Base-by-base conservation (phyloP, 2,113 vertebrate species). In the Microtus richardsoni region DNA sequence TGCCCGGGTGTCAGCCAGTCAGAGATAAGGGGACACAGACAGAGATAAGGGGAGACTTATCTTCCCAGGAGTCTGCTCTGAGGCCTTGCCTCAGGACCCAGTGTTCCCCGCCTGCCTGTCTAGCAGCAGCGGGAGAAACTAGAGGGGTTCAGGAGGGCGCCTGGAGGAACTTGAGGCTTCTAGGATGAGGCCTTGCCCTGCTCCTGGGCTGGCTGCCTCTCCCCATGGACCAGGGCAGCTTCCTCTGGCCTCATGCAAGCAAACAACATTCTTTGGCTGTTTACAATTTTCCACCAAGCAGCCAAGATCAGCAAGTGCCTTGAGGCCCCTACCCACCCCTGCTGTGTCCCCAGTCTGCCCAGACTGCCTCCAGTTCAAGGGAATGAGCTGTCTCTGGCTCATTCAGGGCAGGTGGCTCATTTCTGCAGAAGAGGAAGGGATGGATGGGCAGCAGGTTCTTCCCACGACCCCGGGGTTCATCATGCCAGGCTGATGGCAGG, bases 221-320 rank as follows among this genome's bases (percentile, higher is more conserved):
- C 11, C 30, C 49, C 94, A 92, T 87, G 98, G 98, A 98, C 97
- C 98, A 98, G 98, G 85, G 95, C 96, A 97, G 97, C 97, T 94
- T 95, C 62, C 0, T 52, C 49, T 96, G 54, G 66, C 97, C 97
- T 97, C 77, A 47, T 2, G n/a, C 87, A 91, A 97, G 97, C 98
- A 98, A 98, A 98, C 97, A 98, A 98, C 97, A 98, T 98, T 98
- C 98, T 97, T 98, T n/a, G 3, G 62, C 98, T 98, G 97, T 98
- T 98, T 98, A 98, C 97, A 97, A 96, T 97, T 98, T 98, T 98
- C 98, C 98, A 98, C 93, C 10, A 64, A 11, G 83, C 96, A 97
- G 98, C 98, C 98, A 98, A 98, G 97, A 98, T 97, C 98, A 98
- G 97, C 98, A 98, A 98, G 97, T 98, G 97, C 91, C 44, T 96